phyloP scores from a whole-genome alignment of 2,888 invertebrate genomes.

The Gisinianus flammeolus region DNA sequence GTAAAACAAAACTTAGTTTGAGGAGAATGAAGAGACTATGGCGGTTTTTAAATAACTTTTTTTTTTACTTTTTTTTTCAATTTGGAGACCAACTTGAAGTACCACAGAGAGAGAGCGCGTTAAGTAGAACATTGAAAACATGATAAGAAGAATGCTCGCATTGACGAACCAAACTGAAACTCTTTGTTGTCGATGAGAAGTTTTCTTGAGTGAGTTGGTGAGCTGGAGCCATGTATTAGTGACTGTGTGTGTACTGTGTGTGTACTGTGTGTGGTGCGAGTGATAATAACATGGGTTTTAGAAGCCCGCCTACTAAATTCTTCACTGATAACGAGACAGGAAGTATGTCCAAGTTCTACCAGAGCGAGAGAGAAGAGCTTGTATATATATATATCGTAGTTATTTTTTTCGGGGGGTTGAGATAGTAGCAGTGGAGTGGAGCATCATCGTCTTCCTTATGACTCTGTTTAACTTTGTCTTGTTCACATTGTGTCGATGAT shows the following conservation, averaged over 20 bases:
- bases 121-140: background rate
- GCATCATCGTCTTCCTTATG: background rate
- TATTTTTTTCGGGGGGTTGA: background rate
- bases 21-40: too few relatives aligned
- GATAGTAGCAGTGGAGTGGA: background rate
- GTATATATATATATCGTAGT: background rate
- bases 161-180: constrained; percentile 8
- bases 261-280: constrained; percentile 36
- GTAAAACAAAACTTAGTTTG: too few relatives aligned
- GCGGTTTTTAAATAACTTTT: too few relatives aligned
- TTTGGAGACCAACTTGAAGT: too few relatives aligned
- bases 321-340: constrained; percentile 36
- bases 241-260: background rate
- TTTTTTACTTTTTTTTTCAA: too few relatives aligned
- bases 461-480: background rate
- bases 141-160: background rate
- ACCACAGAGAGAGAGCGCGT: too few relatives aligned
- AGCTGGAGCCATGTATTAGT: background rate
- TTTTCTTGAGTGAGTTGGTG: background rate
- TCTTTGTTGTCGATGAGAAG: constrained; percentile 27
- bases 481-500: background rate
- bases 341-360: constrained; percentile 19
- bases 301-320: constrained; percentile 37
- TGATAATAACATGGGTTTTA: constrained; percentile 37
- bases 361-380: background rate